Percentiles rank a stretch among this genome's conserved stretches.
Conservation (phyloP, 2,797 vertebrate genomes). For the Anguilla anguilla region DNA sequence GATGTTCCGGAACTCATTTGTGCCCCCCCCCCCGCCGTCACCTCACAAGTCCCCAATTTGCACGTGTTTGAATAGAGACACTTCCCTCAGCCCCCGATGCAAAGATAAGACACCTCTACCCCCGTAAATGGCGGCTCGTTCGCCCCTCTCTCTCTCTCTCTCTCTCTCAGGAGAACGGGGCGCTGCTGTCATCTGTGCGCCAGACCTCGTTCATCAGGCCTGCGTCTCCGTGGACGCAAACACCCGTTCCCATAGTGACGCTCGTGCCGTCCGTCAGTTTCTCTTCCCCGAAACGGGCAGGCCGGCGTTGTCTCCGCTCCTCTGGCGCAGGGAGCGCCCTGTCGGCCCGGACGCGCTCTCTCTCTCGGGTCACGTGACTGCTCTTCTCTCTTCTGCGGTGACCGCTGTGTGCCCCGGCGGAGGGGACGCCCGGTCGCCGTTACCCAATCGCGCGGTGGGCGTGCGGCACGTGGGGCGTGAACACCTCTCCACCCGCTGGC, state of each 20-base stretch:
- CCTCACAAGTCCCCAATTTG: slow-evolving; percentile 51
- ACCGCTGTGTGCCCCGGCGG: not conserved
- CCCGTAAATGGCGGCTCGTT: not conserved
- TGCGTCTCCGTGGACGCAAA: not conserved
- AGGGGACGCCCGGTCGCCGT: not conserved
- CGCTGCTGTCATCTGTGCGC: not conserved
- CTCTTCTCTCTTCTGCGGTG: not conserved
- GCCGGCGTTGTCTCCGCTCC: not conserved
- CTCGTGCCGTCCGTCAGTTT: not conserved
- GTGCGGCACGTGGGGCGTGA: not conserved
- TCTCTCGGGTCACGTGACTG: not conserved
- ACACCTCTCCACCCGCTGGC: not conserved
- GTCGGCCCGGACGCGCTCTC: not conserved
- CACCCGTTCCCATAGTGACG: not conserved
- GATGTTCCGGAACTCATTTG: not conserved
- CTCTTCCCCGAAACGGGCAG: not conserved
- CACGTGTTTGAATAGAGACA: slow-evolving; percentile 50
- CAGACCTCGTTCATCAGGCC: not conserved
- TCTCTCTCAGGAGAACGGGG: not conserved
- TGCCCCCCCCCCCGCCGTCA: not conserved
- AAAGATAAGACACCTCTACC: slow-evolving; percentile 29
- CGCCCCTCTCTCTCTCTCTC: not conserved
- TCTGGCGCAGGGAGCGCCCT: not conserved
- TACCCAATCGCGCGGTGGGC: not conserved
- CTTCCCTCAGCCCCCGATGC: slow-evolving; percentile 39